Conservation (phyloP, 2,888 invertebrate genomes). For the Drosophila paracracens region DNA sequence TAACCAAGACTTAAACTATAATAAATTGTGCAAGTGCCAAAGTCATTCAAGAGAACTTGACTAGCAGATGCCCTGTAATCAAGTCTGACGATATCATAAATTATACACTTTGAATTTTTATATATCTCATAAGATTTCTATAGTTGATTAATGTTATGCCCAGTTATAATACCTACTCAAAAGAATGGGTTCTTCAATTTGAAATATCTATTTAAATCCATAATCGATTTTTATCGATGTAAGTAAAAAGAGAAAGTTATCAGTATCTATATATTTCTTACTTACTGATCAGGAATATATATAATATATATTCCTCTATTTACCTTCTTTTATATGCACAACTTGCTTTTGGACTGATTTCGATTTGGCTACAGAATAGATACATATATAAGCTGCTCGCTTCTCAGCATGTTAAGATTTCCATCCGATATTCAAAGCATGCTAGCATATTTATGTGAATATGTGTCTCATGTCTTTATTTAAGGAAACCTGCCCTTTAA, state of each 20-base stretch:
- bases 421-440: conserved; percentile 4
- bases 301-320: not conserved
- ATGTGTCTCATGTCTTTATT: conserved; percentile 19
- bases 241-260: not conserved
- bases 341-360: not conserved
- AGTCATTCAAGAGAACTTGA: not conserved
- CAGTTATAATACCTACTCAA: not conserved
- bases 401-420: conserved; percentile 11
- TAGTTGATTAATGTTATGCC: not conserved
- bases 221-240: not conserved
- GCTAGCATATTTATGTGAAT: conserved; percentile 19
- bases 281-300: not conserved
- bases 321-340: not conserved
- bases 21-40: not conserved
- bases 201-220: not conserved
- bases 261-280: not conserved
- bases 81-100: not conserved
- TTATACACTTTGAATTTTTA: not conserved
- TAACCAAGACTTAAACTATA: not conserved
- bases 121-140: not conserved
- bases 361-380: not conserved
- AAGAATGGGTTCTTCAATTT: rapidly evolving
- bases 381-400: not conserved
- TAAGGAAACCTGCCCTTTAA: conserved; percentile 9
- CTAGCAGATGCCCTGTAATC: not conserved